A percentile compares a stretch with the other conserved stretches of the same genome.
phyloP scores from a whole-genome alignment of 2,888 invertebrate genomes.

The Lasioglossum morio region DNA sequence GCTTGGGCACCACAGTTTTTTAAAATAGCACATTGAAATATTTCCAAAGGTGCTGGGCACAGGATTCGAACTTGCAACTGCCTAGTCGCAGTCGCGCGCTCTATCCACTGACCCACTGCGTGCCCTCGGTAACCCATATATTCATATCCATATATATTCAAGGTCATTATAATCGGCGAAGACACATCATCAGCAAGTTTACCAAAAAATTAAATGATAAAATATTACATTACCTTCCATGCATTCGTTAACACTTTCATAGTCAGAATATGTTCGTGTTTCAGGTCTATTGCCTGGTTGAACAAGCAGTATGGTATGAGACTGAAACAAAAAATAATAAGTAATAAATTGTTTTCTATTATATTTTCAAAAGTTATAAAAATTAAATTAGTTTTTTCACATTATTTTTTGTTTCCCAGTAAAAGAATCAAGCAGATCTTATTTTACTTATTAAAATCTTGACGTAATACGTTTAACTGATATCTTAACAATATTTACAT shows the following conservation, averaged over 20 bases:
- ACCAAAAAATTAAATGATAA: constrained; percentile 3
- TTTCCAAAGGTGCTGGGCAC: too few species aligned
- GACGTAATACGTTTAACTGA: background rate
- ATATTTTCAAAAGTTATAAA: background rate
- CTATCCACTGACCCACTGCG: too few species aligned
- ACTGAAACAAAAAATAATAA: constrained; percentile 86
- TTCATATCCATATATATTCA: too few species aligned
- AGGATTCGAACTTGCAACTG: too few species aligned
- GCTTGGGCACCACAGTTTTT: too few species aligned
- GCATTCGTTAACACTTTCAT: constrained; percentile 98
- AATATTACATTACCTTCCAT: constrained; percentile 92
- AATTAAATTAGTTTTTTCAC: background rate
- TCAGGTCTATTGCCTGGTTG: constrained; percentile 97
- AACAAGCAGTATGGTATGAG: constrained; percentile 98
- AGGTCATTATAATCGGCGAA: too few species aligned
- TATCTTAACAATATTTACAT: background rate
- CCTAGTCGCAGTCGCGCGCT: too few species aligned
- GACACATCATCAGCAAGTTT: too few species aligned
- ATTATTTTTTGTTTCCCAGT: background rate
- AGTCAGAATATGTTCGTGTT: constrained; percentile 98
- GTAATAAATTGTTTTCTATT: background rate
- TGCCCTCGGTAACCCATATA: too few species aligned
- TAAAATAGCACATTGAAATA: too few species aligned
- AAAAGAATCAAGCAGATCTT: background rate
- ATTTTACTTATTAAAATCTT: background rate